Conservation (phyloP, 2,113 vertebrate genomes). For the Galbula dea region DNA sequence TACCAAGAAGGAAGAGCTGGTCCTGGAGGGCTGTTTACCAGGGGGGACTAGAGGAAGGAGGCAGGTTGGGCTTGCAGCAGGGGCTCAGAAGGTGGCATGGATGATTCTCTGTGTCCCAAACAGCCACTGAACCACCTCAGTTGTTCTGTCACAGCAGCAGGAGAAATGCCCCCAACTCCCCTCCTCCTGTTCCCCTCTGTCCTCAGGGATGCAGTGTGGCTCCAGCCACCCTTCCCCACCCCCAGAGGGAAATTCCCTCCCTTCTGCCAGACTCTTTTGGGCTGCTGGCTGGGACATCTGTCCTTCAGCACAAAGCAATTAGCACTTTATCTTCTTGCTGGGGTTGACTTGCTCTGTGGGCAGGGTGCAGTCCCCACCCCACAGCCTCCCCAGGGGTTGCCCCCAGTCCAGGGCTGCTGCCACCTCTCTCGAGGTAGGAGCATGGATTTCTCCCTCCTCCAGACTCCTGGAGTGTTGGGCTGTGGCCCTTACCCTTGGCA, state of each 20-base stretch:
- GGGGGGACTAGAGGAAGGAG: background rate
- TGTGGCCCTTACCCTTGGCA: background rate
- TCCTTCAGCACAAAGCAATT: background rate
- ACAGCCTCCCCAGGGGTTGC: rapidly evolving
- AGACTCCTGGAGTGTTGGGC: background rate
- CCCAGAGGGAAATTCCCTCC: background rate
- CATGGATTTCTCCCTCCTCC: background rate
- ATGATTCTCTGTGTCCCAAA: background rate
- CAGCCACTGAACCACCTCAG: rapidly evolving
- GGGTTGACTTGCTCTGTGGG: too few species aligned
- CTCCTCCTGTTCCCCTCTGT: background rate
- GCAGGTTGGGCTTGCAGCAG: background rate
- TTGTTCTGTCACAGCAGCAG: background rate
- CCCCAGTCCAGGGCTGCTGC: background rate
- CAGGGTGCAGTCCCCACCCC: background rate
- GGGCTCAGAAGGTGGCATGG: background rate
- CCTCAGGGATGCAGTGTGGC: background rate
- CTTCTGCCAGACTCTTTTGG: too few species aligned
- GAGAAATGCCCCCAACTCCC: background rate
- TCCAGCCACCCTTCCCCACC: background rate
- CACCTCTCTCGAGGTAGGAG: rapidly evolving
- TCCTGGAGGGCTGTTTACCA: background rate
- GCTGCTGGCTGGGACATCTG: background rate
- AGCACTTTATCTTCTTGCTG: too few species aligned
- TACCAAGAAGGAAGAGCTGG: background rate